Conservation (phyloP, 2,888 invertebrate genomes). For the Spatulosminthurus flaviceps region DNA sequence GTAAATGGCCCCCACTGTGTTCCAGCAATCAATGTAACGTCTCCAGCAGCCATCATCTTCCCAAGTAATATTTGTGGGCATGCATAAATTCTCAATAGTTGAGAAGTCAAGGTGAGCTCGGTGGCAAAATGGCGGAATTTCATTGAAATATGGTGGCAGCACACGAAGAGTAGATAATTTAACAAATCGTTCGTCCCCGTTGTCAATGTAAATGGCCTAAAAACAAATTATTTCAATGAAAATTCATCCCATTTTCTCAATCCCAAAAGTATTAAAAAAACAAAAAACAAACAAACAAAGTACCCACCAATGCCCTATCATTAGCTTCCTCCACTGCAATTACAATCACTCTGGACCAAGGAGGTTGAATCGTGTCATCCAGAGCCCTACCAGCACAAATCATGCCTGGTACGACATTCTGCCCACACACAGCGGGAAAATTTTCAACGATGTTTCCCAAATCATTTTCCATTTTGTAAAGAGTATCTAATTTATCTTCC, state of each 20-base stretch:
- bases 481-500: not conserved
- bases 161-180: not conserved
- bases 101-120: not conserved
- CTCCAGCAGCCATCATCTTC: constrained; percentile 15
- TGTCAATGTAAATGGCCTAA: not conserved
- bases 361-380: not conserved
- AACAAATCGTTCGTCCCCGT: not conserved
- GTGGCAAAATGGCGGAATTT: constrained; percentile 12
- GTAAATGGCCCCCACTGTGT: not conserved
- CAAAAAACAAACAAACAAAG: too few relatives aligned
- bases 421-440: not conserved
- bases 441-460: not conserved
- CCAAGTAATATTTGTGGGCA: not conserved
- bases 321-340: not conserved
- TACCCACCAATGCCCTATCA: too few relatives aligned
- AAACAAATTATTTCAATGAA: not conserved
- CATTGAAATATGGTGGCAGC: not conserved
- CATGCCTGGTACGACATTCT: not conserved
- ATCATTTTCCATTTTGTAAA: not conserved
- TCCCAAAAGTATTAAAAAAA: too few relatives aligned
- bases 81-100: not conserved
- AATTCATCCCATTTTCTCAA: too few relatives aligned
- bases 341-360: not conserved
- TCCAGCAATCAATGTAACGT: not conserved
- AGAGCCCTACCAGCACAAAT: not conserved